A percentile compares a stretch with the other conserved stretches of the same genome.
Conservation (phyloP, 2,888 invertebrate genomes). For the Sinodicranocentrus sp. region DNA sequence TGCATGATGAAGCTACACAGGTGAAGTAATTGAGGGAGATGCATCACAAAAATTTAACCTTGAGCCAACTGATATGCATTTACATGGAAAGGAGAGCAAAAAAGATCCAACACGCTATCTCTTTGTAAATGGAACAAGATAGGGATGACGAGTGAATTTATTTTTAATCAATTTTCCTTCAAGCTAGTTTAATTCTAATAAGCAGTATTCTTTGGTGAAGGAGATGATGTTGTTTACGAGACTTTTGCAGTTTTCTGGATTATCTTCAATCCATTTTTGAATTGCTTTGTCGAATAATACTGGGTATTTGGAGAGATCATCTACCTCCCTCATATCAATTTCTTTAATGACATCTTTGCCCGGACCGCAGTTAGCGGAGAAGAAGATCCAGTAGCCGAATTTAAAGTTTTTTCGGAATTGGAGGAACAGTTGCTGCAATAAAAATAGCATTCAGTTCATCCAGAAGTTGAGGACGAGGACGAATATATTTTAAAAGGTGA, state of each 20-base stretch:
- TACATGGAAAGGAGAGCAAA: too few species aligned
- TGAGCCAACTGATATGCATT: too few species aligned
- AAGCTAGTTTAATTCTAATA: too few species aligned
- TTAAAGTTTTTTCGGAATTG: slow-evolving; percentile 50
- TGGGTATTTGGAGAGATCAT: slow-evolving; percentile 2
- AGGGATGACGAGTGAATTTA: too few species aligned
- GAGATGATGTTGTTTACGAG: slow-evolving; percentile 25
- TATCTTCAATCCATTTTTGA: slow-evolving; percentile 58
- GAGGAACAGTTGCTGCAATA: slow-evolving; percentile 45
- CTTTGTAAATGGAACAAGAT: too few species aligned
- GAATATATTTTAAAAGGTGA: too few species aligned
- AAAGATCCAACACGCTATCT: too few species aligned
- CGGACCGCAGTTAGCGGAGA: slow-evolving; percentile 12
- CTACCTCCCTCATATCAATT: slow-evolving; percentile 15
- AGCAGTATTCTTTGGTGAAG: background rate
- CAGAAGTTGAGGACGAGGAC: background rate
- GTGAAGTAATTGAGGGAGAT: too few species aligned
- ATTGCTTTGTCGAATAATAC: background rate
- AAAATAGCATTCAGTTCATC: background rate
- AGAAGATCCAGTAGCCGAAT: slow-evolving; percentile 51
- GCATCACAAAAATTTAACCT: too few species aligned
- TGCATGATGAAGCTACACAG: too few species aligned
- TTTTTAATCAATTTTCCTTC: too few species aligned
- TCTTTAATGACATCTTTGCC: slow-evolving; percentile 51
- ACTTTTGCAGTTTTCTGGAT: slow-evolving; percentile 37